These are phyloP conservation scores for Oncorhynchus masou DNA, from an alignment of 2,113 vertebrate genomes.

Conservation along the genomic window DNA sequence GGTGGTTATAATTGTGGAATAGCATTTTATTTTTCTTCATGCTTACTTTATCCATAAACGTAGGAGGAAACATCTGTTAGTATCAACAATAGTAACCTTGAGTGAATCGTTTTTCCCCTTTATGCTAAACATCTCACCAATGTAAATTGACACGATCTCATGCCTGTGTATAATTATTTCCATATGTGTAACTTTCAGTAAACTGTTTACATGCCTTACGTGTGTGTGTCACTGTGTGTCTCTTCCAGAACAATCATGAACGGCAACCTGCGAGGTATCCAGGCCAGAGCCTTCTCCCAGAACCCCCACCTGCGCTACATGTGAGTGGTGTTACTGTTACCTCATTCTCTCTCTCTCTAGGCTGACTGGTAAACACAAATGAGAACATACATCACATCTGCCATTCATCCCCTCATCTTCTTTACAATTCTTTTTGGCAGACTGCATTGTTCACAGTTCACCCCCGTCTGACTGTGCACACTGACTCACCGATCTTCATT, in stretches of 20 bases:
- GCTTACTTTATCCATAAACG: background rate
- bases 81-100: background rate
- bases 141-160: background rate
- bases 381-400: background rate
- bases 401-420: background rate
- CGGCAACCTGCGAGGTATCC: slow-evolving; percentile 85
- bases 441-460: background rate
- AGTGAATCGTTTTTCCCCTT: background rate
- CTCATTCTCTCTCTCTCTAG: background rate
- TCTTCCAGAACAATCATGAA: slow-evolving; percentile 85
- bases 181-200: background rate
- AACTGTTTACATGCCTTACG: background rate
- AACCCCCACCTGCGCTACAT: slow-evolving; percentile 92
- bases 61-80: background rate
- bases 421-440: background rate
- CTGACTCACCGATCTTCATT: background rate
- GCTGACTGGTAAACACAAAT: background rate
- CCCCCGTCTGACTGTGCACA: background rate
- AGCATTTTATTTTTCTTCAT: slow-evolving; percentile 1
- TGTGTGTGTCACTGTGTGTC: background rate
- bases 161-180: background rate
- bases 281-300: slow-evolving; percentile 87
- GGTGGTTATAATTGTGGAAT: background rate
- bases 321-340: slow-evolving; percentile 75
- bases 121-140: background rate